Conservation (phyloP, 2,888 invertebrate species). For the Aporophyla nigra region DNA sequence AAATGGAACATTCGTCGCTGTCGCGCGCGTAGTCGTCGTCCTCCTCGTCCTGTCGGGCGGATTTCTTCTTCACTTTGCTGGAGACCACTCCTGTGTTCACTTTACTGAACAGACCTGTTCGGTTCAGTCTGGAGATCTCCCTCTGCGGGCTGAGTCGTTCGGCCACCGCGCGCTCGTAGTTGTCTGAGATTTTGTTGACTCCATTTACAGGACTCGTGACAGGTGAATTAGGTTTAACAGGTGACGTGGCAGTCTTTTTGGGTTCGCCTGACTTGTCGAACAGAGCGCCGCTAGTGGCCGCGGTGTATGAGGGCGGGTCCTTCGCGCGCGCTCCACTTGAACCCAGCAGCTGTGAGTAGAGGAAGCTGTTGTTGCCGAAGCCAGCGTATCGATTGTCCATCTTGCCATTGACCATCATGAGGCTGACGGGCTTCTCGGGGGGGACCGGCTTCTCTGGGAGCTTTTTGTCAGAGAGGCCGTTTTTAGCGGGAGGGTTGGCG, state of each 20-base stretch:
- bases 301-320: slow-evolving; percentile 86
- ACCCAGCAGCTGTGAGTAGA: slow-evolving; percentile 85
- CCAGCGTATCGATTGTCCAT: slow-evolving; percentile 84
- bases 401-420: slow-evolving; percentile 89
- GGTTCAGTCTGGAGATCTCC: slow-evolving; percentile 81
- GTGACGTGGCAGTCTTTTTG: slow-evolving; percentile 74
- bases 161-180: slow-evolving; percentile 87
- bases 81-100: slow-evolving; percentile 87
- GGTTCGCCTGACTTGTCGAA: slow-evolving; percentile 77
- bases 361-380: slow-evolving; percentile 87
- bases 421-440: slow-evolving; percentile 88
- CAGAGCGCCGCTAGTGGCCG: slow-evolving; percentile 81
- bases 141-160: slow-evolving; percentile 85
- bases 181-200: slow-evolving; percentile 88
- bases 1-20: slow-evolving; percentile 93
- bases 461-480: slow-evolving; percentile 81
- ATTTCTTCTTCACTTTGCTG: slow-evolving; percentile 80
- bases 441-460: slow-evolving; percentile 85
- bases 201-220: slow-evolving; percentile 85
- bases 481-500: slow-evolving; percentile 68
- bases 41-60: slow-evolving; percentile 81
- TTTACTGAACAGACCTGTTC: slow-evolving; percentile 86
- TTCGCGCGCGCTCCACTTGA: slow-evolving; percentile 80
- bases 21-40: slow-evolving; percentile 90
- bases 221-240: slow-evolving; percentile 78